phyloP scores from a whole-genome alignment of 2,797 vertebrate species.

The Gymnothorax javanicus region DNA sequence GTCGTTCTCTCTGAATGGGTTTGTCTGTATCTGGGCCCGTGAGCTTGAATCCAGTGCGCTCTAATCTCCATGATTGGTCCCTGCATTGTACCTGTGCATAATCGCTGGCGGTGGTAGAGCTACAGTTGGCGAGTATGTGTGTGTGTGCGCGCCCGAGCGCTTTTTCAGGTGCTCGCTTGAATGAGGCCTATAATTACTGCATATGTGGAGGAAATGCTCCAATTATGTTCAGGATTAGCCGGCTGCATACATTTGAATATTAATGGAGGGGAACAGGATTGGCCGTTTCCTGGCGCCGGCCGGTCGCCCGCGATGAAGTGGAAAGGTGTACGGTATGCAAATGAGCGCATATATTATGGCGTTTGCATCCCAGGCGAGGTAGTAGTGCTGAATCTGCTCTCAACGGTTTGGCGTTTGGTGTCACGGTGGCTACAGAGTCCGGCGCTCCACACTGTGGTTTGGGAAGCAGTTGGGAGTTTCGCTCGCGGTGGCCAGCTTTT shows the following conservation, averaged over 20 bases:
- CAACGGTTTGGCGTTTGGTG: not conserved
- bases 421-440: not conserved
- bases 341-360: not conserved
- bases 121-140: not conserved
- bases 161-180: not conserved
- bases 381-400: not conserved
- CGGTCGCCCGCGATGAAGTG: not conserved
- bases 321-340: not conserved
- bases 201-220: constrained; percentile 33
- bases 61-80: not conserved
- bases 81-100: not conserved
- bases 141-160: not conserved
- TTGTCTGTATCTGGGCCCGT: not conserved
- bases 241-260: constrained; percentile 34
- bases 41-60: not conserved
- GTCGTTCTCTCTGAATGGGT: not conserved
- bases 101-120: not conserved
- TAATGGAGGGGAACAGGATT: not conserved
- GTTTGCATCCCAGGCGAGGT: not conserved
- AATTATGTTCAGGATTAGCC: constrained; percentile 31
- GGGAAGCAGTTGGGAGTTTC: not conserved
- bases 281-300: not conserved
- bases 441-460: not conserved
- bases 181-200: constrained; percentile 17
- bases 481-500: not conserved